Percentiles rank a stretch among this genome's conserved stretches.
Evolutionary conservation across 1,140 invertebrate species (phyloP).

Genomic region (Antheraea pernyi): DNA sequence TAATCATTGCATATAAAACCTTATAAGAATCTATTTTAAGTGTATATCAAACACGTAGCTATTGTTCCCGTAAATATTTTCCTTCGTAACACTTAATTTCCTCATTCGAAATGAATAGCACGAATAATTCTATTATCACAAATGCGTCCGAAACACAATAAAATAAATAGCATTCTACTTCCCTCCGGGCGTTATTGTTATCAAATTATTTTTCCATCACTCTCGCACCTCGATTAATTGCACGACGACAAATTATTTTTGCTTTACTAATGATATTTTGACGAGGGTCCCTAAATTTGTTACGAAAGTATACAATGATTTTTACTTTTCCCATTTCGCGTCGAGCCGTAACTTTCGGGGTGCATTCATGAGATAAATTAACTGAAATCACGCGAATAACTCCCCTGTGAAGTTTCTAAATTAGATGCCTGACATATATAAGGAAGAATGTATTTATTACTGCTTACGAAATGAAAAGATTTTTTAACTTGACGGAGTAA

Average conservation of each 20-base stretch:
- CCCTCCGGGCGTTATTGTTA: slow-evolving; percentile 12
- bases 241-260: slow-evolving; percentile 23
- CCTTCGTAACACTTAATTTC: neutral
- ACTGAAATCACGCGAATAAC: neutral
- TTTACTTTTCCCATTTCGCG: slow-evolving; percentile 4
- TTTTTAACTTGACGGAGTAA: too few relatives aligned
- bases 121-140: neutral
- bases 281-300: slow-evolving; percentile 21
- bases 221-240: slow-evolving; percentile 20
- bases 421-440: neutral
- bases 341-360: neutral
- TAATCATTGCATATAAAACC: neutral
- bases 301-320: slow-evolving; percentile 18
- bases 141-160: neutral
- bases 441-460: neutral
- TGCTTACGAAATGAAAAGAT: too few relatives aligned
- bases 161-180: slow-evolving; percentile 12
- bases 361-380: neutral
- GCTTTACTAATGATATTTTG: slow-evolving; percentile 23
- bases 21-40: neutral
- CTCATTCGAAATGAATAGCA: slow-evolving; percentile 1
- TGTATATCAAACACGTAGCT: neutral
- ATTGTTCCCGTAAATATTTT: neutral
- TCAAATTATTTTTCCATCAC: slow-evolving; percentile 23
- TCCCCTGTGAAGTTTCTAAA: neutral